These are phyloP conservation scores for Rhyacophila brunnea DNA, from an alignment of 1,140 invertebrate species.

Conservation along the genomic window DNA sequence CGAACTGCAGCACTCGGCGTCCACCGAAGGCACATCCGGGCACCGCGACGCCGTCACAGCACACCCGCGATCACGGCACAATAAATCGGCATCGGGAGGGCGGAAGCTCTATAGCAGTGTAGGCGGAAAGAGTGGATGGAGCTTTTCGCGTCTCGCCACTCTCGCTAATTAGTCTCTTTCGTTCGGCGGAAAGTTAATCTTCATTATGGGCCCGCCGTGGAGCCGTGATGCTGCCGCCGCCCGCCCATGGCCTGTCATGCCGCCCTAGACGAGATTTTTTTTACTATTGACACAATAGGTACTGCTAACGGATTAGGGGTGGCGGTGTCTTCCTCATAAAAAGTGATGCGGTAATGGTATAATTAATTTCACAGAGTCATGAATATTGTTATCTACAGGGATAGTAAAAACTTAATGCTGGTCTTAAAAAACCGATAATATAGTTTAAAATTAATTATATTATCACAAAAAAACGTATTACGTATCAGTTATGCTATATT, in stretches of 20 bases:
- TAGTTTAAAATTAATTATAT: no score
- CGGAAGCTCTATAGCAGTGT: background rate
- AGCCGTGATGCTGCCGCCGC: background rate
- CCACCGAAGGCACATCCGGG: background rate
- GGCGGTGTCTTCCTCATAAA: no score
- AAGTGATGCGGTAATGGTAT: no score
- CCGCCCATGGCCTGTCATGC: conserved; percentile 3
- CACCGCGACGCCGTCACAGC: background rate
- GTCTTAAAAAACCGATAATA: no score
- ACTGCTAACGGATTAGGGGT: no score
- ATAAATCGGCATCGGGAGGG: conserved; percentile 9
- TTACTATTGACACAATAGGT: no score
- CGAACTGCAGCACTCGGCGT: no score
- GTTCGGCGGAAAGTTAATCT: conserved; percentile 34
- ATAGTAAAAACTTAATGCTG: no score
- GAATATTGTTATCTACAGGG: no score
- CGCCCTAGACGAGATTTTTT: background rate
- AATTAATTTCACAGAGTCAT: no score
- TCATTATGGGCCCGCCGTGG: conserved; percentile 25
- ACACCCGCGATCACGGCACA: conserved; percentile 4
- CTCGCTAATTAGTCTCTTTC: conserved; percentile 37
- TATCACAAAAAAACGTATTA: no score
- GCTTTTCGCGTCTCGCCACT: conserved; percentile 18
- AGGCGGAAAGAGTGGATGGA: background rate
- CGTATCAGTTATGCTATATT: no score